Percentiles rank a stretch among this genome's conserved stretches.
Conservation (phyloP, 2,797 vertebrate genomes). For the Varecia variegata region DNA sequence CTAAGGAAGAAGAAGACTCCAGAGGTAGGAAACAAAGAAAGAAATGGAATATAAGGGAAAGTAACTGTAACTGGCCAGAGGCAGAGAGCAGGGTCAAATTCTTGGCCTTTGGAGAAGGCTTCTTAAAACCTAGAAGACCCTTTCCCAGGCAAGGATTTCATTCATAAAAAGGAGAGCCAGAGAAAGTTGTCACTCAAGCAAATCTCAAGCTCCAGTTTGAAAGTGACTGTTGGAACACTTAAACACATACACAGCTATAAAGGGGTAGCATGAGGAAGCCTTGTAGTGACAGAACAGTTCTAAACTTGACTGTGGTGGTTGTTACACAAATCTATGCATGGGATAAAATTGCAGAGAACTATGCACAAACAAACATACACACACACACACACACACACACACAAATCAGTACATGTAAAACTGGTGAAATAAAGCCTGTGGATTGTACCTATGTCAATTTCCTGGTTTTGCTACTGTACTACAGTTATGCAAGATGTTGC, state of each 20-base stretch:
- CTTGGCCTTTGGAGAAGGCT: conserved; percentile 31
- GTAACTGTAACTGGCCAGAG: neutral
- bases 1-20: neutral
- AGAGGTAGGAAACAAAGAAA: conserved; percentile 14
- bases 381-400: neutral
- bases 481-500: neutral
- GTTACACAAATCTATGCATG: neutral
- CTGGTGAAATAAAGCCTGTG: neutral
- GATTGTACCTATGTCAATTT: neutral
- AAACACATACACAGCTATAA: neutral
- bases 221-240: neutral
- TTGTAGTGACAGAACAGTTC: neutral
- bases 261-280: neutral
- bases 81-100: conserved; percentile 24
- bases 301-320: neutral
- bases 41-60: neutral
- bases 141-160: conserved; percentile 43
- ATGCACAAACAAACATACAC: neutral
- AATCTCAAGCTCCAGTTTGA: conserved; percentile 47
- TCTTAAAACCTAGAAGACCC: conserved; percentile 42
- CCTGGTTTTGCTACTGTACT: neutral
- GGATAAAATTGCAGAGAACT: neutral
- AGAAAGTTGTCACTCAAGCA: neutral
- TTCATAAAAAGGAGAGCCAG: conserved; percentile 42
- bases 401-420: neutral